Percentiles rank a stretch among this genome's conserved stretches.
phyloP scores from a whole-genome alignment of 2,888 invertebrate species.

The Scaptomyza parva region DNA sequence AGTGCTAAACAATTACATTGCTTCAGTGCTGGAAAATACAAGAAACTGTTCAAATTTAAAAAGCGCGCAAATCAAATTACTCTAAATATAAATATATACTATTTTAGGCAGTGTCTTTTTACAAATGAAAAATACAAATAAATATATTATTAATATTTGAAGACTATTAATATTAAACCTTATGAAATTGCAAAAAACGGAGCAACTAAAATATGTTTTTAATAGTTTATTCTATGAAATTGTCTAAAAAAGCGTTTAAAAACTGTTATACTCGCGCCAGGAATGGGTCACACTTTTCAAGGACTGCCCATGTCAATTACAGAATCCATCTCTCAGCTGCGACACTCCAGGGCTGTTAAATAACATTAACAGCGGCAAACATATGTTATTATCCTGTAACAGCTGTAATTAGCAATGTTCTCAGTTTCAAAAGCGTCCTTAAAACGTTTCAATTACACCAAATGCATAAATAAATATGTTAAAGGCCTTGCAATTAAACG shows the following conservation, averaged over 20 bases:
- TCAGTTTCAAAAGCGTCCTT: slow-evolving; percentile 16
- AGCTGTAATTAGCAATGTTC: slow-evolving; percentile 43
- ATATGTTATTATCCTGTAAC: slow-evolving; percentile 44
- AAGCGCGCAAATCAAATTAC: background rate
- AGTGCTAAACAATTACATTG: slow-evolving; percentile 1
- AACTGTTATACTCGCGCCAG: slow-evolving; percentile 50
- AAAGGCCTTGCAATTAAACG: too few relatives aligned
- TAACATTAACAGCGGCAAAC: slow-evolving; percentile 34
- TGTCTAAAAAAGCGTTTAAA: slow-evolving; percentile 13
- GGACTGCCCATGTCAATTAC: slow-evolving; percentile 14
- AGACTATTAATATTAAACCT: too few relatives aligned
- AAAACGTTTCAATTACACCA: background rate
- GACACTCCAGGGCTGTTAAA: slow-evolving; percentile 27
- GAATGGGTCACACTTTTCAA: slow-evolving; percentile 47
- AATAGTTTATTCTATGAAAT: background rate
- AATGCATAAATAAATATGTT: background rate
- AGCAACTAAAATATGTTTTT: background rate
- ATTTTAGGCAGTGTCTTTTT: too few relatives aligned
- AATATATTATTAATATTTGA: too few relatives aligned
- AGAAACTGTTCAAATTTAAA: background rate
- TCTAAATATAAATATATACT: too few relatives aligned
- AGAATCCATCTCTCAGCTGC: slow-evolving; percentile 10
- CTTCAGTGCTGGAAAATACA: slow-evolving; percentile 12
- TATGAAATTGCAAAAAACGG: too few relatives aligned
- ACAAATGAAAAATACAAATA: background rate